phyloP scores from a whole-genome alignment of 2,888 invertebrate species.

The Tipula confusa region DNA sequence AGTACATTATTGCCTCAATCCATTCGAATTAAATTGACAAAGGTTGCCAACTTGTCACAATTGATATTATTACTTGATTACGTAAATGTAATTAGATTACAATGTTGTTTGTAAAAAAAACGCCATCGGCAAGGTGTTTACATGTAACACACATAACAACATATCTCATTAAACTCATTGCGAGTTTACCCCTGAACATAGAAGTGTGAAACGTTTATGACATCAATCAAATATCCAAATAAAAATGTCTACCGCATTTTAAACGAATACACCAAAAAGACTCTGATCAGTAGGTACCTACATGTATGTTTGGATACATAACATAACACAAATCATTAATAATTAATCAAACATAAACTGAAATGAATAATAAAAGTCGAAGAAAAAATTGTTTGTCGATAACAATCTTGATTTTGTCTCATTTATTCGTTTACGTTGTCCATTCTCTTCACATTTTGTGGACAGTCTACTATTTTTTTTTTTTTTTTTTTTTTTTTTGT shows the following conservation, averaged over 20 bases:
- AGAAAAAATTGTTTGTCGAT: neutral
- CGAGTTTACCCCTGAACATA: neutral
- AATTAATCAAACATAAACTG: neutral
- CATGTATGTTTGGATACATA: neutral
- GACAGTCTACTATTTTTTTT: no score
- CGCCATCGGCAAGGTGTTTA: no score
- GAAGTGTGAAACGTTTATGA: neutral
- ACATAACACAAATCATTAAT: neutral
- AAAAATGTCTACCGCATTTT: neutral
- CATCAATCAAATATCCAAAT: neutral
- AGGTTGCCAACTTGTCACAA: no score
- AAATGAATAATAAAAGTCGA: neutral
- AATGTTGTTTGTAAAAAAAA: no score
- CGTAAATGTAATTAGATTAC: neutral
- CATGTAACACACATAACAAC: no score
- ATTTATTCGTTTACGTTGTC: no score
- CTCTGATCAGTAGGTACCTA: no score
- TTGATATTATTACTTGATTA: no score
- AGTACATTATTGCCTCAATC: neutral
- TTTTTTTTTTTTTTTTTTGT: no score
- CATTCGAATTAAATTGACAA: neutral
- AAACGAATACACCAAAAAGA: neutral
- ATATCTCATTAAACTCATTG: no score
- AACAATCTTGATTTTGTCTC: neutral
- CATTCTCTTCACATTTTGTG: neutral